Evolutionary conservation across 1,140 invertebrate species (phyloP), one percentile per base, ranked within the genome.

Genomic region (Bombus polaris): DNA sequence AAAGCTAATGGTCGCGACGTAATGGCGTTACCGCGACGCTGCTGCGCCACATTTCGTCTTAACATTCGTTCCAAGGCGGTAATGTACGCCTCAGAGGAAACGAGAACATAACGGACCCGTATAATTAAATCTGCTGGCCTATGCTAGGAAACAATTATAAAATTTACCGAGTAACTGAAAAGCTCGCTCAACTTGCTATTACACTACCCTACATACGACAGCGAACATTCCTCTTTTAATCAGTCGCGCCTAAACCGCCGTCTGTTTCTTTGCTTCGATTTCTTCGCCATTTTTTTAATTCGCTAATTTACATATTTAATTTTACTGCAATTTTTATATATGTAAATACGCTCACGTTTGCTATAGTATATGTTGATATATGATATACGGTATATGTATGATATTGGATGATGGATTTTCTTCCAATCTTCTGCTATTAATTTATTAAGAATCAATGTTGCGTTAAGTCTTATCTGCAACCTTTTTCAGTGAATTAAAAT

Each of bases 91-190:
- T 79, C n/a, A 47, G 81, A 73, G 83, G 72, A 72, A 88, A 87
- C 88, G 91, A 79, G 89, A 91, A 92, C 89, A 85, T 92, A 92
- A 92, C 91, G 91, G 91, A 80, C 87, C 75, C 78, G 81, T 87
- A 88, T 92, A 92, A 92, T 92, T 92, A 92, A 91, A 86, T 87
- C 81, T 47, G 57, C 62, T 68, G 57, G 81, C 79, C 59, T 71
- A 8, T 18, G 28, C 59, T 18, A 87, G 84, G 81, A 91, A 91
- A 91, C 85, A 89, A 91, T 92, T 91, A 91, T 89, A 87, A 89
- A 91, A 89, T 88, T 78, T 82, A 72, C 79, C 81, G 66, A 81
- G 65, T 92, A 91, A 91, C 89, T 91, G 82, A 75, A 78, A 75
- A 72, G 37, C 79, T 75, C 70, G 39, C 65, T 59, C 85, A 71